These are phyloP conservation scores for Drosophila truncata DNA, from an alignment of 1,140 invertebrate species.

Conservation along the genomic window DNA sequence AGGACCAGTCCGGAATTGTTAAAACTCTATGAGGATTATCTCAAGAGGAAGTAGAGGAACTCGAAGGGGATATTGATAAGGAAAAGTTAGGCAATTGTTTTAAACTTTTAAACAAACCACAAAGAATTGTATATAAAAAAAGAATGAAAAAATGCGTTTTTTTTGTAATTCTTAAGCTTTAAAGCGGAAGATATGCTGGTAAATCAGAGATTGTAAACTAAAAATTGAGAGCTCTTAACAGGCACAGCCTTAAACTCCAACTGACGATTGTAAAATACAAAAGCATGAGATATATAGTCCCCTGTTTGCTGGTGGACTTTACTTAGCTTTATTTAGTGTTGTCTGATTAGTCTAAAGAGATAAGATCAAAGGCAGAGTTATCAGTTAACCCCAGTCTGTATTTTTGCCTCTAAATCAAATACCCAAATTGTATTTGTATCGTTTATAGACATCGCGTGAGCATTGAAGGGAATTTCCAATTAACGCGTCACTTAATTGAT, in stretches of 20 bases:
- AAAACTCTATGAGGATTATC: conserved; percentile 88
- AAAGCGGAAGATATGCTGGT: too few relatives aligned
- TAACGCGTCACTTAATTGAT: conserved; percentile 30
- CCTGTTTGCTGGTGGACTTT: not conserved
- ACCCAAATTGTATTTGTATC: not conserved
- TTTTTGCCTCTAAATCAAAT: conserved; percentile 13
- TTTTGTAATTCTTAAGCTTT: not conserved
- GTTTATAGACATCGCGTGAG: conserved; percentile 9
- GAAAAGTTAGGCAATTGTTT: not conserved
- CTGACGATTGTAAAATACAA: conserved; percentile 12
- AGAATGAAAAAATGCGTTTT: not conserved
- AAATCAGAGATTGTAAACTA: not conserved
- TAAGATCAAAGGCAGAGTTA: conserved; percentile 26
- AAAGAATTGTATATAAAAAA: not conserved
- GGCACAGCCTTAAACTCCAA: not conserved
- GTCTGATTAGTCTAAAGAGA: conserved; percentile 28
- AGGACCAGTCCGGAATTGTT: conserved; percentile 89
- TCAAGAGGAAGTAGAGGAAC: conserved; percentile 45
- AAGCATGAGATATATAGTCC: conserved; percentile 3
- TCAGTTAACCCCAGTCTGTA: conserved; percentile 3
- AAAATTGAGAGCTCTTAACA: not conserved
- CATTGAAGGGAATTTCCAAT: conserved; percentile 14
- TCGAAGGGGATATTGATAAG: not conserved
- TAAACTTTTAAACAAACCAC: not conserved
- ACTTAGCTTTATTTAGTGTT: conserved; percentile 14